Base-by-base conservation (phyloP, 2,113 vertebrate genomes). In the Ornithorhynchus anatinus region DNA sequence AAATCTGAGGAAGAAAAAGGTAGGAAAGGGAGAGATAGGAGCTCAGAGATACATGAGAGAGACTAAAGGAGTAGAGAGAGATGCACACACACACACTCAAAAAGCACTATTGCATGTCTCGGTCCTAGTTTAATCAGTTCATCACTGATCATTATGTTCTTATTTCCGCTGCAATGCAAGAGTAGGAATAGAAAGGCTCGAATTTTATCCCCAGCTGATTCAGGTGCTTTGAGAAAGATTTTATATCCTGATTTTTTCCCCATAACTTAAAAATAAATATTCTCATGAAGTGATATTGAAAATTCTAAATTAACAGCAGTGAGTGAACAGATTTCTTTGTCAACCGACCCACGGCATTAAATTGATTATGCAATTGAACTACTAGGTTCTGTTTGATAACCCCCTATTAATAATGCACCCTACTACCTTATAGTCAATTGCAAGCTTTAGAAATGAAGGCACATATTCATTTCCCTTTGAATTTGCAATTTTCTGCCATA, bases 341-440 rank as follows among this genome's bases (percentile, higher is more conserved):
- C 79, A 80, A 50, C 44, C 78, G 63, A 86, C 71, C 59, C 82
- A 76, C 69, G 84, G 81, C 45, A 79, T 77, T 72, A 59, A 77
- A 86, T 47, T 88, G 65, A 81, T 87, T 82, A 79, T 80, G 20
- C 80, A 80, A 84, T 90, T 85, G 80, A 86, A 78, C 32, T 72
- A 39, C n/a, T 68, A 57, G 64, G 3, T 80, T 81, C 38, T 84
- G 31, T 71, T 85, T 84, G 80, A 85, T 79, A 68, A 15, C 44
- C 77, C 52, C 60, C 50, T 75, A 65, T 72, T 86, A 85, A 80
- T 82, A 70, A 14, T 77, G 53, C 45, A 69, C 51, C 43, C 51
- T 75, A 44, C 57, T 59, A 70, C 31, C 35, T 77, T 66, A 74
- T 12, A 77, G 52, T 47, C 65, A 84, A 74, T 52, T 85, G 78